phyloP scores from a whole-genome alignment of 2,113 vertebrate species.

The Spheniscus mendiculus region DNA sequence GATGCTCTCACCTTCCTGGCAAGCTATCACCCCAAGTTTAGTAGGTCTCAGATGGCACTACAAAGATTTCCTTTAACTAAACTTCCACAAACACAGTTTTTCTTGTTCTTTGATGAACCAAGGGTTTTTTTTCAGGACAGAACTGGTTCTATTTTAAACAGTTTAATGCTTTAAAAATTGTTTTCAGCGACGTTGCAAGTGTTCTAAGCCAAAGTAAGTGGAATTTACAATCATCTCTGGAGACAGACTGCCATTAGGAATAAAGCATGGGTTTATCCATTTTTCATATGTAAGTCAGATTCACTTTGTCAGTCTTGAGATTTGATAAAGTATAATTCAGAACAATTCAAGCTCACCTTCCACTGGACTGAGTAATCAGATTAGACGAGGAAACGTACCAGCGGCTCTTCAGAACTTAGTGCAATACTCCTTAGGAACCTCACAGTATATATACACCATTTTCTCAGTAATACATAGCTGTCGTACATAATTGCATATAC shows the following conservation, averaged over 20 bases:
- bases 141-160: not conserved
- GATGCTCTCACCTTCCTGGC: not conserved
- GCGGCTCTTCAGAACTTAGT: not conserved
- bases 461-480: not conserved
- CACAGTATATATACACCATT: not conserved
- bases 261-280: conserved; percentile 37
- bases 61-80: not conserved
- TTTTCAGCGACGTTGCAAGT: not conserved
- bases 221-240: not conserved
- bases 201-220: conserved; percentile 5
- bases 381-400: not conserved
- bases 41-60: not conserved
- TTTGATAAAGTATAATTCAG: conserved; percentile 55
- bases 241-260: conserved; percentile 48
- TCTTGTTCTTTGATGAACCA: not conserved
- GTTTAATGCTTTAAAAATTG: not conserved
- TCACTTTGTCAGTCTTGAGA: conserved; percentile 41
- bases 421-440: not conserved
- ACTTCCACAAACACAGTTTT: not conserved
- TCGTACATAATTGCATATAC: not conserved
- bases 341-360: conserved; percentile 43
- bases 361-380: conserved; percentile 34
- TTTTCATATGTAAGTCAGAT: conserved; percentile 61
- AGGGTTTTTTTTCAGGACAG: not conserved
- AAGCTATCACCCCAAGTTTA: not conserved